Evolutionary conservation across 2,113 vertebrate genomes (phyloP).

Genomic region (Alaudala cheleensis): DNA sequence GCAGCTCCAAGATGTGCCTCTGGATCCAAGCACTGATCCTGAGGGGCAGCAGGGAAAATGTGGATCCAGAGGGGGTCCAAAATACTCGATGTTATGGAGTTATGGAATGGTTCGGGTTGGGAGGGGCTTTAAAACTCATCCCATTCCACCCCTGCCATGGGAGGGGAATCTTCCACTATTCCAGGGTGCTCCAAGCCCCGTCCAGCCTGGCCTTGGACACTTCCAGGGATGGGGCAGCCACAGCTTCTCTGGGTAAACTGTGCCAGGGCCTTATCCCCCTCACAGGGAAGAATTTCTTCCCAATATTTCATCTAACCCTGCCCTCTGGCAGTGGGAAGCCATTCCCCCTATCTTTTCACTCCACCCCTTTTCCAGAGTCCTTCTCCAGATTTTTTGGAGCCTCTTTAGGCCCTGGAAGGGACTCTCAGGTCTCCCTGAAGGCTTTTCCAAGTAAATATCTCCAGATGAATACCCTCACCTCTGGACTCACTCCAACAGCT

Average conservation of each 20-base stretch:
- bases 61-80: accelerated
- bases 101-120: neutral
- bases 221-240: neutral
- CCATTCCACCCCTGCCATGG: neutral
- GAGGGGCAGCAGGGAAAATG: neutral
- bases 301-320: neutral
- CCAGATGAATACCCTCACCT: neutral
- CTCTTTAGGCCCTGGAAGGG: neutral
- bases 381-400: neutral
- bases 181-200: accelerated
- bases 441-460: neutral
- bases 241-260: neutral
- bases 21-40: neutral
- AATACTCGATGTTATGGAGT: accelerated
- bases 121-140: neutral
- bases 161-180: neutral
- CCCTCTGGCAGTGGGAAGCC: neutral
- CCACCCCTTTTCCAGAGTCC: no score
- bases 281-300: neutral
- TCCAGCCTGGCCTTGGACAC: neutral
- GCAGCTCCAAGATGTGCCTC: accelerated
- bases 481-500: neutral
- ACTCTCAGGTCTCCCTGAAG: neutral
- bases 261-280: neutral
- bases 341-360: neutral